Conservation (phyloP, 2,113 vertebrate genomes). For the Vicugna pacos region DNA sequence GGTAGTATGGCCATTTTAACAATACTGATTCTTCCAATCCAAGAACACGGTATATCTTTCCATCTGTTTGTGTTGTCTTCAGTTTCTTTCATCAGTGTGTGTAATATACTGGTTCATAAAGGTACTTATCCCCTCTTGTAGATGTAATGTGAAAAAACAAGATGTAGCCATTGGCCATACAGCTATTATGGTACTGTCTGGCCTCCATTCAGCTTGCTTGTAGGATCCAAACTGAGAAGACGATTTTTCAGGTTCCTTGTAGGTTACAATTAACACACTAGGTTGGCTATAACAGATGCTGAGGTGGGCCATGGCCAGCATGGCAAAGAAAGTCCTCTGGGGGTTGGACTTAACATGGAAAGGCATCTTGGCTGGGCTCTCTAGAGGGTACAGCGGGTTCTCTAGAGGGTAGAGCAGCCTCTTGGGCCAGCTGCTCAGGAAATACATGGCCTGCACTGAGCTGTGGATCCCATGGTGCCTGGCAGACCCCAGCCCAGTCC, state of each 20-base stretch:
- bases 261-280: constrained; percentile 97
- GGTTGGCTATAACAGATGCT: constrained; percentile 98
- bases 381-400: constrained; percentile 89
- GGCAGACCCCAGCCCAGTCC: constrained; percentile 45
- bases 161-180: constrained; percentile 76
- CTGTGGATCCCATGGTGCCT: constrained; percentile 43
- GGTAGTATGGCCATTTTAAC: too few species aligned
- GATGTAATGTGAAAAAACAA: too few species aligned
- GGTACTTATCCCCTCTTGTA: too few species aligned
- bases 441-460: constrained; percentile 92
- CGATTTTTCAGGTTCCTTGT: constrained; percentile 95
- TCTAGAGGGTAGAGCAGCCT: constrained; percentile 93
- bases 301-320: constrained; percentile 94
- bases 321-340: constrained; percentile 93
- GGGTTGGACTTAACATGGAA: constrained; percentile 95
- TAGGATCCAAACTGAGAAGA: constrained; percentile 95
- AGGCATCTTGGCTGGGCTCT: constrained; percentile 91
- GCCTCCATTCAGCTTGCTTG: constrained; percentile 95
- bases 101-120: too few species aligned
- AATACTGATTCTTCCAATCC: too few species aligned
- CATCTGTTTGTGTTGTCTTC: too few species aligned
- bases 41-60: too few species aligned
- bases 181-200: constrained; percentile 96
- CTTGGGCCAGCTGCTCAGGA: constrained; percentile 98
- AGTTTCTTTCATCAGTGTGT: too few species aligned